phyloP scores from a whole-genome alignment of 2,113 vertebrate species.

The Phodopus roborovskii region DNA sequence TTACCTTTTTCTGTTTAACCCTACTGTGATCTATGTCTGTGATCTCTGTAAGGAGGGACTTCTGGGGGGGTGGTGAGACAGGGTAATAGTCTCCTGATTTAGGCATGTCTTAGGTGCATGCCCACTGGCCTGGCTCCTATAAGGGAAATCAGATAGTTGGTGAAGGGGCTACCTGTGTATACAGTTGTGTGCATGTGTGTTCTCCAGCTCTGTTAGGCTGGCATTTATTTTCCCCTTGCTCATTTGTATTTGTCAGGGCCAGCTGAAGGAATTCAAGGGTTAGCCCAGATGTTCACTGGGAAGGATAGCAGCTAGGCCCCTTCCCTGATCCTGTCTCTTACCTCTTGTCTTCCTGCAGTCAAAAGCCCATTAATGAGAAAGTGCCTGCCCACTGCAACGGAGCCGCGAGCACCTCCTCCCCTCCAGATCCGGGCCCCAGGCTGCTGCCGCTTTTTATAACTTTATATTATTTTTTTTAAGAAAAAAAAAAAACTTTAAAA shows the following conservation, averaged over 20 bases:
- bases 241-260: background rate
- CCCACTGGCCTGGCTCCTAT: background rate
- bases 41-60: slow-evolving; percentile 1
- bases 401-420: slow-evolving; percentile 81
- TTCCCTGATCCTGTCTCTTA: slow-evolving; percentile 68
- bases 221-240: background rate
- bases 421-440: slow-evolving; percentile 79
- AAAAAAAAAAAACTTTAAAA: slow-evolving; percentile 83
- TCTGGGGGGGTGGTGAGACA: background rate
- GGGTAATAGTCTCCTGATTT: background rate
- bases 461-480: slow-evolving; percentile 87
- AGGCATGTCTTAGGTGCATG: background rate
- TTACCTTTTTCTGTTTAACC: background rate
- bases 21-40: background rate
- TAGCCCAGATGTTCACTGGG: background rate
- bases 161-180: background rate
- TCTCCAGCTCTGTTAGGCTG: background rate
- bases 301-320: background rate
- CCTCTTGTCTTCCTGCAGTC: slow-evolving; percentile 85
- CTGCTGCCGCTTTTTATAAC: slow-evolving; percentile 86
- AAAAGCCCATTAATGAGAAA: slow-evolving; percentile 88
- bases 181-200: background rate
- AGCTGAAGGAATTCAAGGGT: slow-evolving; percentile 23
- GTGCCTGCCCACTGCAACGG: slow-evolving; percentile 83
- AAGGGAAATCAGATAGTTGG: background rate